phyloP scores from a whole-genome alignment of 1,140 invertebrate genomes.

The Zaprionus ornatus region DNA sequence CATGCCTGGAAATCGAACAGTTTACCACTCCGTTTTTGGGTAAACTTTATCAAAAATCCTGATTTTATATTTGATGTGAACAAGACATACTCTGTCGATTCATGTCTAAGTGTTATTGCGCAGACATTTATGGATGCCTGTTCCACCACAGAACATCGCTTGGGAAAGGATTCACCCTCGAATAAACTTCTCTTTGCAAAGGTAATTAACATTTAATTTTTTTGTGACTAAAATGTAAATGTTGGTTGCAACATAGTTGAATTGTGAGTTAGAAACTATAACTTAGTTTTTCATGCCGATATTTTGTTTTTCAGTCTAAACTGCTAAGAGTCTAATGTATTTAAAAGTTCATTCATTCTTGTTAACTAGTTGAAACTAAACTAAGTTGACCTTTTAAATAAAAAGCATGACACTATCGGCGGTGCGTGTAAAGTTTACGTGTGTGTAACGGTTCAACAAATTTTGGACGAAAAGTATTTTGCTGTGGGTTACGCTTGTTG shows the following conservation, averaged over 20 bases:
- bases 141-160: slow-evolving; percentile 93
- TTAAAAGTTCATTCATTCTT: too few relatives aligned
- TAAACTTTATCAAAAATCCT: slow-evolving; percentile 98
- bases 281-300: too few relatives aligned
- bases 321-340: too few relatives aligned
- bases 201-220: slow-evolving; percentile 73
- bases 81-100: slow-evolving; percentile 95
- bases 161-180: slow-evolving; percentile 97
- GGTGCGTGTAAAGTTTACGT: too few relatives aligned
- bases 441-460: too few relatives aligned
- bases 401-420: too few relatives aligned
- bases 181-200: slow-evolving; percentile 98
- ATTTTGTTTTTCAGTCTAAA: too few relatives aligned
- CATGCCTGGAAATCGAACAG: slow-evolving; percentile 99
- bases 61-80: slow-evolving; percentile 98
- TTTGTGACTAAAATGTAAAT: neutral
- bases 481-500: too few relatives aligned
- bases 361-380: neutral
- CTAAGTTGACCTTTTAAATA: neutral
- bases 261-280: too few relatives aligned
- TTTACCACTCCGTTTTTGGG: slow-evolving; percentile 97
- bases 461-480: too few relatives aligned
- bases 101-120: slow-evolving; percentile 96
- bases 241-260: too few relatives aligned
- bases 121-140: slow-evolving; percentile 98